Base-by-base conservation (phyloP, 2,888 invertebrate genomes). In the Drosophila nr. perissopoda region DNA sequence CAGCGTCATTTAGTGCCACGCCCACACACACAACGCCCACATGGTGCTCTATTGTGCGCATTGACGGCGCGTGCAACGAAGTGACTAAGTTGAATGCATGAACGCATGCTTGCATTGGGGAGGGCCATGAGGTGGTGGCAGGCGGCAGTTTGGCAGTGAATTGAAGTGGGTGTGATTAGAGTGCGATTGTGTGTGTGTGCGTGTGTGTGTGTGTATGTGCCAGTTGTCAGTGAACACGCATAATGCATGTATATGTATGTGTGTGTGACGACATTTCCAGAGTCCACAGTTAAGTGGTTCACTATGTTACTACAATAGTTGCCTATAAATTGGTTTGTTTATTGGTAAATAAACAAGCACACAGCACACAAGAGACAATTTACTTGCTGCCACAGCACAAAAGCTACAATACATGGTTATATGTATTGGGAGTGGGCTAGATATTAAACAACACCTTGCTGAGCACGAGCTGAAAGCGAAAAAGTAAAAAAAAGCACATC, bases 1-100 rank as follows among this genome's bases (percentile, higher is more conserved):
- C 80, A 84, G 82, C 80, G 84, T 77, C 83, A 83, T 84, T 83
- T 84, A 83, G 79, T 72, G 80, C 64, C 82, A 79, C 77, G 63
- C 79, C 75, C 73, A 49, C 66, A 40, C 53, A 42, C 61, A 29
- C 42, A 57, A 58, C 76, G 62, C 70, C 67, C 76, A 69, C 79
- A 70, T 59, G 81, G 79, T 72, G 63, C 64, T 54, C 57, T 49
- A 74, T 79, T 73, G 79, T 79, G 79, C 71, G 76, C 79, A 81
- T 75, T 71, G 79, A 68, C 63, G 73, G 70, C 79, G 79, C 74
- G 74, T 73, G 81, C 79, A 79, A 67, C 81, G 62, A 81, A 79
- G 74, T 74, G 82, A 70, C 79, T 78, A 72, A 75, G 70, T 65
- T 75, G 58, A 69, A 76, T 70, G 61, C 65, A 65, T 66, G 78